Evolutionary conservation across 2,797 vertebrate species (phyloP), one percentile per base, ranked within the genome.

Genomic region (Megaceryle alcyon): DNA sequence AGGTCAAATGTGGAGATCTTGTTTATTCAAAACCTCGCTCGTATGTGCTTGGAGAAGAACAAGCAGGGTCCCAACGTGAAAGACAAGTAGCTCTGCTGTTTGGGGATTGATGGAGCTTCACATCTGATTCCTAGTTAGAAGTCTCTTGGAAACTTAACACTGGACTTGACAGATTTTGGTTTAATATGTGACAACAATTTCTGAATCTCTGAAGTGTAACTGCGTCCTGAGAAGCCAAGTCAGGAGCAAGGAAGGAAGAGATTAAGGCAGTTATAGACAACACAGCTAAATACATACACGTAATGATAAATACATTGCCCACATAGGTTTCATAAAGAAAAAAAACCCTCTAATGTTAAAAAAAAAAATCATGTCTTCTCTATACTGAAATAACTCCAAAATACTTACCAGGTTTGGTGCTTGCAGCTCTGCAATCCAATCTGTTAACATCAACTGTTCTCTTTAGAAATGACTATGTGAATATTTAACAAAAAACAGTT

Each of bases 71-170:
- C 15, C 56, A 37, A 20, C 2, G 2, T 0, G 12, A 46, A 75
- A 54, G 17, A 49, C 20, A 48, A 25, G 64, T 1, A 81, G 25
- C 18, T 64, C 35, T 66, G 8, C 39, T 66, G 8, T 12, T 21
- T 5, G 49, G 69, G 71, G 28, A 33, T 1, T 35, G 68, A 14
- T 3, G 46, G 21, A 86, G 44, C 44, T 48, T 31, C 60, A 10
- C 0, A 0, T 33, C 54, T 43, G n/a, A 28, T 44, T 4, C 70
- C 26, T 19, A 10, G 49, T 2, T 51, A 6, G 20, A 70, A 9
- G 69, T 5, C 41, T 56, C 46, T 31, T 65, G n/a, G 72, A 82
- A 92, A 76, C 3, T 22, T 81, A 53, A 7, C 31, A 19, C 9
- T 25, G 54, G 33, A 18, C 14, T 72, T 4, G 59, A 25, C 7